Percentiles rank a stretch among this genome's conserved stretches.
Conservation (phyloP, 2,113 vertebrate species). For the Drymodes brunneopygia region DNA sequence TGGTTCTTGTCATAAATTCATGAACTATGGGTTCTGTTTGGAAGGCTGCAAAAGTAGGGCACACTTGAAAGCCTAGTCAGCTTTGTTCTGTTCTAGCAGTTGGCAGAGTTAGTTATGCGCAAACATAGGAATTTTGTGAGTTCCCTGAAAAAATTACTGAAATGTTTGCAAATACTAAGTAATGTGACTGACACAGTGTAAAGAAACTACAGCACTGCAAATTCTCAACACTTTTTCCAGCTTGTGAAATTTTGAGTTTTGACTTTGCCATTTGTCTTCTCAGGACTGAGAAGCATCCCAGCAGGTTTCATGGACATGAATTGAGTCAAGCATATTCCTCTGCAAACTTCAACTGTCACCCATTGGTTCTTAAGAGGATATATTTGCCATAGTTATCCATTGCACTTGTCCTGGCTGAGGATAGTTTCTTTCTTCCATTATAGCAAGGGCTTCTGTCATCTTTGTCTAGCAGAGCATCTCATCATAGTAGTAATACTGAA, state of each 20-base stretch:
- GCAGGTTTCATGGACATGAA: neutral
- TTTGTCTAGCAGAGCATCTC: neutral
- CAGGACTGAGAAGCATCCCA: neutral
- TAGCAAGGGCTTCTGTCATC: neutral
- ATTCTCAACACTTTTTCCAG: neutral
- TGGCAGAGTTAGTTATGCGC: neutral
- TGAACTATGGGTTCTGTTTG: neutral
- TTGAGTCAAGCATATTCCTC: neutral
- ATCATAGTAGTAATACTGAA: neutral
- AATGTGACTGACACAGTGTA: neutral
- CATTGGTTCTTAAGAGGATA: neutral
- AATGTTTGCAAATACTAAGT: neutral
- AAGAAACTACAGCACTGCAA: neutral
- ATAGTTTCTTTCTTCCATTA: neutral
- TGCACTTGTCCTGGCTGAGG: neutral
- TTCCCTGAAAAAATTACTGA: neutral
- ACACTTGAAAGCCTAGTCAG: constrained; percentile 1
- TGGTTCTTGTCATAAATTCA: constrained; percentile 9
- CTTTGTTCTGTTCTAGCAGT: constrained; percentile 7
- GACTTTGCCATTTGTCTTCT: neutral
- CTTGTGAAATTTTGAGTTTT: neutral
- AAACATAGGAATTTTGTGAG: neutral
- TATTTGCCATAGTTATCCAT: neutral
- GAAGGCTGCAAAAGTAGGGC: constrained; percentile 22
- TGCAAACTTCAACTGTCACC: neutral